phyloP scores from a whole-genome alignment of 2,113 vertebrate species.

The Phodopus roborovskii region DNA sequence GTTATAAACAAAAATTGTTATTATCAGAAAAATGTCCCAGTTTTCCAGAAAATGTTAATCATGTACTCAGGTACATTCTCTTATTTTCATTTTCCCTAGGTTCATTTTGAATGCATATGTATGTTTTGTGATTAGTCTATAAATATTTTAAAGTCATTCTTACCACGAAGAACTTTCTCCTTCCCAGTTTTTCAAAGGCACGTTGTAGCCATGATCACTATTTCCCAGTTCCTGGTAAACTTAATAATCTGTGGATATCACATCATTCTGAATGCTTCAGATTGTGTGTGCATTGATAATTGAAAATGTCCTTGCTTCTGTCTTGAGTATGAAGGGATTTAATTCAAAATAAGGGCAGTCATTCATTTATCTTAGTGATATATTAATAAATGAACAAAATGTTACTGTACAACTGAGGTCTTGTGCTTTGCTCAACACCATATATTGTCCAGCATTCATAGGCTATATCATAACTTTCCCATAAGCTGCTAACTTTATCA shows the following conservation, averaged over 20 bases:
- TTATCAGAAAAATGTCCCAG: neutral
- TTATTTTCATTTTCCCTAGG: neutral
- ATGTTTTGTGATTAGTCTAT: neutral
- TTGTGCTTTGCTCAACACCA: accelerated
- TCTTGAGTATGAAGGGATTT: neutral
- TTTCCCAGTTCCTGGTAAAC: neutral
- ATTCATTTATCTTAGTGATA: neutral
- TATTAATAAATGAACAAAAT: neutral
- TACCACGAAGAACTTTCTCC: neutral
- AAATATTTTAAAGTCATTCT: neutral
- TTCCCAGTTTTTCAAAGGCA: neutral
- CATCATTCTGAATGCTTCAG: neutral
- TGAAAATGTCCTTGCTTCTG: neutral
- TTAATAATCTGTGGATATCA: neutral
- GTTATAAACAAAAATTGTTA: neutral
- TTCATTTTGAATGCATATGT: neutral
- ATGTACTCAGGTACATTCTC: neutral
- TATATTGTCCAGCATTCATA: neutral
- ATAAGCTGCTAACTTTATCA: neutral
- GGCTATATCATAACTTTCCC: neutral
- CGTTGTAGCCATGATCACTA: neutral
- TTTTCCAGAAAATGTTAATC: neutral
- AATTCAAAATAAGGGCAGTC: neutral
- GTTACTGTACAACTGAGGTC: neutral
- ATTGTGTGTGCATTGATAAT: neutral